These are phyloP conservation scores for Montipora cactus DNA, from an alignment of 64 coral and sea anemone genomes.

Conservation along the genomic window DNA sequence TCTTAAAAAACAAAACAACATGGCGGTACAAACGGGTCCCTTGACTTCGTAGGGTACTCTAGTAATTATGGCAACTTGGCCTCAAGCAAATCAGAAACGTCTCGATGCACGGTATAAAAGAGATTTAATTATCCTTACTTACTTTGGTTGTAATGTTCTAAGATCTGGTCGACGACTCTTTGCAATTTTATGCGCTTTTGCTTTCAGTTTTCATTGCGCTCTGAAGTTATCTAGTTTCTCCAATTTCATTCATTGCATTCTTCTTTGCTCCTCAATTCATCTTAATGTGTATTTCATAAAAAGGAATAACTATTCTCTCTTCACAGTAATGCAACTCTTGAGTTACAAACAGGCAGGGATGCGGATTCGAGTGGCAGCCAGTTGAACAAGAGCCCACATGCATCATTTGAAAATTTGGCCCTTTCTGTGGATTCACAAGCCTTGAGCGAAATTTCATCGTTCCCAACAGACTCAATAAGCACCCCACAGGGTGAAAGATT, in stretches of 20 bases:
- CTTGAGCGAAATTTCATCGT: conserved; percentile 19
- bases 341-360: neutral
- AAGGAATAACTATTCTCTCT: neutral
- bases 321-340: conserved; percentile 33
- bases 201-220: too few species aligned
- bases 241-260: neutral
- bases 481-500: neutral
- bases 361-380: neutral
- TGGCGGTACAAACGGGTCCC: too few species aligned
- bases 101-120: neutral
- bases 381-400: neutral
- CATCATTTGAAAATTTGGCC: conserved; percentile 17
- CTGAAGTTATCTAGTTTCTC: neutral
- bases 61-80: conserved; percentile 40
- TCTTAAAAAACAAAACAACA: too few species aligned
- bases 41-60: neutral
- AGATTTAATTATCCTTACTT: neutral
- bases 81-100: conserved; percentile 30
- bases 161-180: too few species aligned
- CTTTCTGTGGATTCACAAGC: conserved; percentile 25
- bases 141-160: neutral
- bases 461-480: conserved; percentile 5
- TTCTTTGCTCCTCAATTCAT: neutral
- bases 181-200: too few species aligned
- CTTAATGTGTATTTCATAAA: neutral